A percentile compares a stretch with the other conserved stretches of the same genome.
Evolutionary conservation across 1,140 invertebrate genomes (phyloP).

Genomic region (Penaeus vannamei): DNA sequence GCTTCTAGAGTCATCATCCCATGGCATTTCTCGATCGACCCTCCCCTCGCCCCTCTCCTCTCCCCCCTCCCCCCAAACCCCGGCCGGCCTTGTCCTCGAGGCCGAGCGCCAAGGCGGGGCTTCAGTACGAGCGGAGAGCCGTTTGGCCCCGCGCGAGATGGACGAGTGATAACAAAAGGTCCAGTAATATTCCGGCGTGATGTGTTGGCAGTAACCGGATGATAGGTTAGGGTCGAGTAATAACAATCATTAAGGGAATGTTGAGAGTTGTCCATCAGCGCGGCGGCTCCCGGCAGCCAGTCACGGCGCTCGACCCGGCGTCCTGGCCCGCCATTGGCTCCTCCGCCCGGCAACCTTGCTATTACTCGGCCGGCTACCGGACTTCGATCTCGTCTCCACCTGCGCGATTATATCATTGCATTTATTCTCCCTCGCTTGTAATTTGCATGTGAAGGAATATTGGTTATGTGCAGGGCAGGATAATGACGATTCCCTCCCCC

Average conservation of each 20-base stretch:
- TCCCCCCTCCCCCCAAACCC: too few species aligned
- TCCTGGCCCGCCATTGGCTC: conserved; percentile 23
- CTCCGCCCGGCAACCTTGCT: not conserved
- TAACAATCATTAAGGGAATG: conserved; percentile 63
- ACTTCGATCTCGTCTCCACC: conserved; percentile 43
- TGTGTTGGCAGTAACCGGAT: conserved; percentile 47
- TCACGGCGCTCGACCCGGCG: conserved; percentile 43
- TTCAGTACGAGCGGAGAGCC: too few species aligned
- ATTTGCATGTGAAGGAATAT: too few species aligned
- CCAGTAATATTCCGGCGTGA: conserved; percentile 38
- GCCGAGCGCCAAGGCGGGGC: too few species aligned
- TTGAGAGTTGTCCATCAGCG: conserved; percentile 39
- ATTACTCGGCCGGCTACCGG: conserved; percentile 5
- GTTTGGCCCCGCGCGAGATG: not conserved
- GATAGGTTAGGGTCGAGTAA: conserved; percentile 50
- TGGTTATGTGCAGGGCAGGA: too few species aligned
- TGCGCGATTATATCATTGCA: not conserved
- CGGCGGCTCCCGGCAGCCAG: conserved; percentile 30
- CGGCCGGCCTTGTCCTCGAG: too few species aligned
- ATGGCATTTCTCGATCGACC: too few species aligned
- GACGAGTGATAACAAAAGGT: conserved; percentile 35
- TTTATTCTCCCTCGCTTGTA: too few species aligned
- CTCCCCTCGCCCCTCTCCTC: too few species aligned
- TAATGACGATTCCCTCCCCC: too few species aligned
- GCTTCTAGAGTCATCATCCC: too few species aligned